Conservation (phyloP, 2,888 invertebrate genomes). For the Drosophila anomalata region DNA sequence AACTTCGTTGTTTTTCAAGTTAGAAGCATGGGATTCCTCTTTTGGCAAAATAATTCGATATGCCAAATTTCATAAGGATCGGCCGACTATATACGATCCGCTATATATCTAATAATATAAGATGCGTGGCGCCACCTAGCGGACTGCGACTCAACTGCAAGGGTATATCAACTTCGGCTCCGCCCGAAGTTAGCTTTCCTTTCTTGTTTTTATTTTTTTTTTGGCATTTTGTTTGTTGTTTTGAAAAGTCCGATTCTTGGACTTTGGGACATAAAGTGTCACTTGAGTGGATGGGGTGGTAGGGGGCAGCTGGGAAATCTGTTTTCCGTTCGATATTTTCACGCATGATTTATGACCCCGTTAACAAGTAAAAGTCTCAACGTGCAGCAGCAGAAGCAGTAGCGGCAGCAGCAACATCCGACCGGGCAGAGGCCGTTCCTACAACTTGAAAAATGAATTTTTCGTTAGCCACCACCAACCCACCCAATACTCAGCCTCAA, state of each 20-base stretch:
- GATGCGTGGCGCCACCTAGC: too few relatives aligned
- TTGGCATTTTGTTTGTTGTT: not conserved
- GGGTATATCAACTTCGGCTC: too few relatives aligned
- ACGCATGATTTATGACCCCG: constrained; percentile 78
- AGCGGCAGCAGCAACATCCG: not conserved
- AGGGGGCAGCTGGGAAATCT: constrained; percentile 59
- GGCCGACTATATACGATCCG: too few relatives aligned
- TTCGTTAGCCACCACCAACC: constrained; percentile 52
- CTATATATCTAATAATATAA: too few relatives aligned
- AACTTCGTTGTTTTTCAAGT: too few relatives aligned
- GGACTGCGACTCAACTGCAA: too few relatives aligned
- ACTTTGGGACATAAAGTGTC: constrained; percentile 41
- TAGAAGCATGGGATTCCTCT: too few relatives aligned
- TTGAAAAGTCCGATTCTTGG: constrained; percentile 14
- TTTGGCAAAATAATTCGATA: too few relatives aligned
- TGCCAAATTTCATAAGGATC: too few relatives aligned
- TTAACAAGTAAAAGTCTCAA: constrained; percentile 79
- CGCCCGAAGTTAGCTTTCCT: too few relatives aligned
- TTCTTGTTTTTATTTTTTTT: not conserved
- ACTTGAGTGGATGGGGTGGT: constrained; percentile 47
- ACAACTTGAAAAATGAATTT: constrained; percentile 75
- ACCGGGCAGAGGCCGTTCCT: constrained; percentile 29
- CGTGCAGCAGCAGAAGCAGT: constrained; percentile 57
- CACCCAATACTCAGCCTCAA: constrained; percentile 16
- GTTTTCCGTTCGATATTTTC: constrained; percentile 79